A percentile compares a stretch with the other conserved stretches of the same genome.
These are phyloP conservation scores for Philopedon plagiatum DNA, from an alignment of 2,888 invertebrate species.

Conservation along the genomic window DNA sequence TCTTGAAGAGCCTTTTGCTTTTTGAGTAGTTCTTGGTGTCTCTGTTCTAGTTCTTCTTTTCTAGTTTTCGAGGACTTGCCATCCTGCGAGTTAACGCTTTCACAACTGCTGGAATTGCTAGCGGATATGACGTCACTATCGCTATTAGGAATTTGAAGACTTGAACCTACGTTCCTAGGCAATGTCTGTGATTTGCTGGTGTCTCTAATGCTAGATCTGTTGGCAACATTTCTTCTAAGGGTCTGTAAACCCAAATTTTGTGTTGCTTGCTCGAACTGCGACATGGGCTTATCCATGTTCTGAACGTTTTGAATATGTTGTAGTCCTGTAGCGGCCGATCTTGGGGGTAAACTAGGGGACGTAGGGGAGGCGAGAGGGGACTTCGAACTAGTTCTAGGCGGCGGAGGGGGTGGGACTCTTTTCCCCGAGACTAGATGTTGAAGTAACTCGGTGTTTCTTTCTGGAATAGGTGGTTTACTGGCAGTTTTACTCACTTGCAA, in stretches of 20 bases:
- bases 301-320: slow-evolving; percentile 64
- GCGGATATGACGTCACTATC: slow-evolving; percentile 68
- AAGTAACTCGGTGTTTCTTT: slow-evolving; percentile 84
- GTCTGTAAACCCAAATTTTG: slow-evolving; percentile 68
- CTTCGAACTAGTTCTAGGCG: slow-evolving; percentile 91
- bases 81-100: slow-evolving; percentile 83
- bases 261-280: slow-evolving; percentile 67
- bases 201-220: slow-evolving; percentile 67
- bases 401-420: slow-evolving; percentile 91
- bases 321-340: slow-evolving; percentile 67
- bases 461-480: slow-evolving; percentile 85
- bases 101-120: slow-evolving; percentile 82
- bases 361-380: slow-evolving; percentile 90
- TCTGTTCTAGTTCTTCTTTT: slow-evolving; percentile 85
- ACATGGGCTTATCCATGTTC: slow-evolving; percentile 65
- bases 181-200: slow-evolving; percentile 66
- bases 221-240: slow-evolving; percentile 65
- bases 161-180: slow-evolving; percentile 67
- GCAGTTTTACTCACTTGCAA: slow-evolving; percentile 70
- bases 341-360: slow-evolving; percentile 77
- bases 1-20: slow-evolving; percentile 92
- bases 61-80: slow-evolving; percentile 74
- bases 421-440: slow-evolving; percentile 78
- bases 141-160: slow-evolving; percentile 60
- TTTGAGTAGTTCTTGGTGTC: slow-evolving; percentile 89